Base-by-base conservation (phyloP, 2,113 vertebrate species). In the Vidua chalybeata region DNA sequence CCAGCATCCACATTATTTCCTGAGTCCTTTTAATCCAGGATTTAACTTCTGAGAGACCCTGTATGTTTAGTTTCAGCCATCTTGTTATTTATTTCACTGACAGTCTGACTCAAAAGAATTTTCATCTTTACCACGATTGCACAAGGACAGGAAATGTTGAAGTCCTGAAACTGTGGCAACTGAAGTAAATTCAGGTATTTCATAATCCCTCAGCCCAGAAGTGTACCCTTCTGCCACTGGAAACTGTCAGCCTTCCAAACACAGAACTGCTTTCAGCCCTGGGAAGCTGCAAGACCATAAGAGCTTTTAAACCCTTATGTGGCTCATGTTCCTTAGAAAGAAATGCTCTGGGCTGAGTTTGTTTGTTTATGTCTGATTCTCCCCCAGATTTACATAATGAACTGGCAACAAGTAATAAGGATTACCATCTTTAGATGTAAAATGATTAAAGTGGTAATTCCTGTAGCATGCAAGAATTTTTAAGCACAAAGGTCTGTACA, bases 131-230 rank as follows among this genome's bases (percentile, higher is more conserved):
- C 84, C 58, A 82, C 3, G 0, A 68, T 76, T 96, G 87, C 91
- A 89, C 89, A 94, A 96, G 91, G 77, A 83, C 93, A 87, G 95
- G 91, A 97, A 97, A 87, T 54, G 66, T 63, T 1, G 0, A 79
- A 68, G 73, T 59, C 64, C 75, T 75, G 61, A 54, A 93, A 87
- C 69, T 89, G 88, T 67, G 69, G 80, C 73, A 75, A 43, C n/a
- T 78, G 19, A 39, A 92, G 55, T 49, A 93, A 89, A 0, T 81
- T 84, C 96, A 93, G 93, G 92, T 94, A 80, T 96, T 95, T 96
- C 84, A 41, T 76, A 90, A 95, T 49, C 49, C 82, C 56, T 39
- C 3, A 61, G 28, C 41, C 64, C 71, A 51, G 46, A 77, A 67
- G 55, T 2, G 6, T 13, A 6, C 23, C 4, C 62, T 67, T 30